Evolutionary conservation across 1,140 invertebrate genomes (phyloP), one percentile per base, ranked within the genome.

Genomic region (Bombus confusus): DNA sequence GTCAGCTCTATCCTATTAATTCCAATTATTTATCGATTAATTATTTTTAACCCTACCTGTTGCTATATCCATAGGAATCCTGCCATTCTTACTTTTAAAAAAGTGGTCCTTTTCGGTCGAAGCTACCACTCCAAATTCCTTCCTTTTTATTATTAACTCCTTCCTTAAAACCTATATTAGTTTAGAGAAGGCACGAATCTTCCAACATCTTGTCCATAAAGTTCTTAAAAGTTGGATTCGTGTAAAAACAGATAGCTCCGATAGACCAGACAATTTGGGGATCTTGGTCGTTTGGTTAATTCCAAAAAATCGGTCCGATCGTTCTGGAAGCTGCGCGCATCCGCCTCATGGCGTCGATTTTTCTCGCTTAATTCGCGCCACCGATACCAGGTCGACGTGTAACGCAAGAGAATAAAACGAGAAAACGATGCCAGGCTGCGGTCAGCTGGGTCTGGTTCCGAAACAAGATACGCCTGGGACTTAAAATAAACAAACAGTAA

Each of bases 391-490:
- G 62, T 22, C 34, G 73, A 41, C 37, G 87, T 75, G 76, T 90
- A 90, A 89, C 75, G 74, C 90, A 90, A 90, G 66, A 87, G 76
- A 90, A 90, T 86, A 85, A 95, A 94, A 93, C 86, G 87, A 90
- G 92, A 95, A 94, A 95, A 94, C 83, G 93, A 94, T 91, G 94
- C 92, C 93, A 87, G 89, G 88, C 89, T 95, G 94, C 91, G 94
- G 94, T 95, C 91, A 91, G 91, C 90, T 93, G 93, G 92, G 89
- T 94, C 92, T 94, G 88, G 90, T 91, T 92, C 92, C 91, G 94
- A 94, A 95, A 95, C 86, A 90, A 92, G 94, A 95, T 95, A 95
- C 93, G 94, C 94, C 94, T 95, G 94, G 90, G 94, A 95, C 91
- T 92, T 90, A 88, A 93, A 93, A 93, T 93, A 92, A 94, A 94